phyloP scores from a whole-genome alignment of 2,888 invertebrate species.

The Hirtodrosophila confusa region DNA sequence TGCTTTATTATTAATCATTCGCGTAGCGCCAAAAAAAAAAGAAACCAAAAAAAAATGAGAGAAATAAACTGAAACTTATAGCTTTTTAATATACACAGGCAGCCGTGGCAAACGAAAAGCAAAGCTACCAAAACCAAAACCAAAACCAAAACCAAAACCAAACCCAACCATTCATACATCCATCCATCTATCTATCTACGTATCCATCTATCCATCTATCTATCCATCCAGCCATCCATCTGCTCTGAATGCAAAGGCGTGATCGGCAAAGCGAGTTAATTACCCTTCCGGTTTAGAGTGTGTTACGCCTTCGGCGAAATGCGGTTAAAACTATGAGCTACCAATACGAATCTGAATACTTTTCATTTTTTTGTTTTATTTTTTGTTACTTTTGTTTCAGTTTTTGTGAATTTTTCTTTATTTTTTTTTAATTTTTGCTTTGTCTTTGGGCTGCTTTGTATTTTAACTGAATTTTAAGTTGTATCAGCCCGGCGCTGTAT shows the following conservation, averaged over 20 bases:
- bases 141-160: constrained; percentile 30
- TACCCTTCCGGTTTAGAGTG: constrained; percentile 83
- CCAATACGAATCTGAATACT: constrained; percentile 46
- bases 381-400: constrained; percentile 24
- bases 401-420: constrained; percentile 6
- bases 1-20: constrained; percentile 70
- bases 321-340: constrained; percentile 72
- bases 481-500: constrained; percentile 67
- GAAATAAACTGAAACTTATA: constrained; percentile 66
- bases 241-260: constrained; percentile 79
- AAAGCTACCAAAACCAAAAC: constrained; percentile 10
- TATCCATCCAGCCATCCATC: constrained; percentile 44
- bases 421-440: constrained; percentile 14
- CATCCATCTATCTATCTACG: constrained; percentile 35
- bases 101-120: not conserved
- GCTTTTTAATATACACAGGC: constrained; percentile 70
- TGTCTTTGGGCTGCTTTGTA: constrained; percentile 53
- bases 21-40: constrained; percentile 38
- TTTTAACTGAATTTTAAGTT: constrained; percentile 74
- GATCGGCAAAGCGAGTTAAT: constrained; percentile 83
- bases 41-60: constrained; percentile 21
- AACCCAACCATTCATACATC: constrained; percentile 47
- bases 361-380: constrained; percentile 46
- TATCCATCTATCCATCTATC: constrained; percentile 34
- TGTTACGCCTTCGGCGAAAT: constrained; percentile 81